Percentiles rank a stretch among this genome's conserved stretches.
These are phyloP conservation scores for Sminthopsis crassicaudata DNA, from an alignment of 2,113 vertebrate genomes.

Conservation along the genomic window DNA sequence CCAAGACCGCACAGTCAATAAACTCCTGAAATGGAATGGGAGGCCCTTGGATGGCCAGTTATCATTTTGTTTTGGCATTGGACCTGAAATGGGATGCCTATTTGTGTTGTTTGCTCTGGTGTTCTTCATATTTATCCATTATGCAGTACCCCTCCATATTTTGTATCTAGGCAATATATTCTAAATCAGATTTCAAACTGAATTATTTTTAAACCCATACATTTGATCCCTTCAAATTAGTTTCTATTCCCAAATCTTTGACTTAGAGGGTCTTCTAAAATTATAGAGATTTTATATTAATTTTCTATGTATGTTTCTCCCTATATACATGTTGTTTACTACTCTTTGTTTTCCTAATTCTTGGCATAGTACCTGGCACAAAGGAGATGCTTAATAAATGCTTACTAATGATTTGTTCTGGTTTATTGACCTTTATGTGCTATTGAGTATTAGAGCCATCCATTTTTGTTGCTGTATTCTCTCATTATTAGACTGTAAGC, in stretches of 20 bases:
- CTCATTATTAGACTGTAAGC: neutral
- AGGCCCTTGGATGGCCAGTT: neutral
- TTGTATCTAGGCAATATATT: neutral
- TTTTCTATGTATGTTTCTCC: neutral
- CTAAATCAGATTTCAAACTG: neutral
- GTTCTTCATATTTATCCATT: neutral
- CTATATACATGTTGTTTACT: neutral
- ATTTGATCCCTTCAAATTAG: neutral
- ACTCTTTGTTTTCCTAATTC: neutral
- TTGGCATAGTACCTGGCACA: neutral
- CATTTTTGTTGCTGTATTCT: neutral
- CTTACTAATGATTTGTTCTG: neutral
- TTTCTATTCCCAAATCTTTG: neutral
- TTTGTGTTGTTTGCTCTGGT: neutral
- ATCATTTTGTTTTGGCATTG: neutral
- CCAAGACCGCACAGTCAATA: neutral
- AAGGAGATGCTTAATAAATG: neutral
- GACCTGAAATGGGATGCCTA: neutral
- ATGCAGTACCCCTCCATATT: fast-evolving
- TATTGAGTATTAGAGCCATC: neutral
- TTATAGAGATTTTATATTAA: neutral
- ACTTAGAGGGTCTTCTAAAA: neutral
- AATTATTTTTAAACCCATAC: neutral
- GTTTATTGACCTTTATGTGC: neutral
- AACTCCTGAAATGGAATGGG: neutral